These are phyloP conservation scores for Echinops telfairi DNA, from an alignment of 2,113 vertebrate genomes.

Conservation along the genomic window DNA sequence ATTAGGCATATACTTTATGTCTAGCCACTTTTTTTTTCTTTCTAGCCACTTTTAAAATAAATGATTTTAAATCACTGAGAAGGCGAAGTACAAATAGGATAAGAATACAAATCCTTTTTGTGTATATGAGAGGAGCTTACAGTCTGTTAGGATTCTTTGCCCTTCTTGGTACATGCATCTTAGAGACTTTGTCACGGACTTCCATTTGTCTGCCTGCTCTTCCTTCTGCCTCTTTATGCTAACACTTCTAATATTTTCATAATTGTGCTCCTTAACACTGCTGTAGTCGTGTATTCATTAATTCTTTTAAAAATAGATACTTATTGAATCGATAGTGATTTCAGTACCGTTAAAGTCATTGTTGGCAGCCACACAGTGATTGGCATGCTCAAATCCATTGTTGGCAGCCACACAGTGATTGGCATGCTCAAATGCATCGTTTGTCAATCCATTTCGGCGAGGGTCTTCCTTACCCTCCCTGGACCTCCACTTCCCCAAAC, in stretches of 20 bases:
- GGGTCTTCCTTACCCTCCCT: neutral
- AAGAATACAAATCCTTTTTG: neutral
- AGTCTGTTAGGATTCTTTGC: neutral
- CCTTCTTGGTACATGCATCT: neutral
- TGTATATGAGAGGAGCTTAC: neutral
- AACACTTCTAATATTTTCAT: neutral
- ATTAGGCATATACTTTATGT: slow-evolving; percentile 8
- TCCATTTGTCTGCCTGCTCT: neutral
- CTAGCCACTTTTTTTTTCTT: neutral
- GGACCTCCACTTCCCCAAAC: neutral
- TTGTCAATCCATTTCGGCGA: neutral
- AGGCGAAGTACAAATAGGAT: neutral
- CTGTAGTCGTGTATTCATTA: slow-evolving; percentile 9
- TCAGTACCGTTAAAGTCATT: neutral
- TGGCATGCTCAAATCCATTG: neutral
- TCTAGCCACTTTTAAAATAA: slow-evolving; percentile 14
- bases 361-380: neutral
- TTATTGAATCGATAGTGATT: neutral
- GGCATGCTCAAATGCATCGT: neutral
- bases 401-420: neutral
- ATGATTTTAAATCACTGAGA: neutral
- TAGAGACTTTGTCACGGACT: neutral
- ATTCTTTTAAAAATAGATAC: slow-evolving; percentile 37
- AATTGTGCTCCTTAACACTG: neutral
- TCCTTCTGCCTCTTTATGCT: neutral